These are phyloP conservation scores for Rhinoraja longicauda DNA, from an alignment of 2,797 vertebrate genomes.

Conservation along the genomic window DNA sequence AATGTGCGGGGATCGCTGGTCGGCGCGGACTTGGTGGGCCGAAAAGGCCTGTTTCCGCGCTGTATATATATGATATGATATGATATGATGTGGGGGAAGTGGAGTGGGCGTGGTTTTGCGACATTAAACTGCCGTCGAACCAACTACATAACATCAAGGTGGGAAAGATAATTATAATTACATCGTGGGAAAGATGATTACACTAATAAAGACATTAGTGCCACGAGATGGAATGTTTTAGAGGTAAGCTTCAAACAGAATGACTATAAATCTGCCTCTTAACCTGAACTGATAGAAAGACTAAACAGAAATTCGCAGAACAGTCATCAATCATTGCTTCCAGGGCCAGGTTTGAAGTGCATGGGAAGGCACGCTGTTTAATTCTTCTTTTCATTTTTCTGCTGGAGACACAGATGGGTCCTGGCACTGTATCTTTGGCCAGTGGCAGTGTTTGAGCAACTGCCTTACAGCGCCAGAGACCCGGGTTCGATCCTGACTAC, in stretches of 20 bases:
- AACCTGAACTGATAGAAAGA: neutral
- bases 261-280: neutral
- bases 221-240: neutral
- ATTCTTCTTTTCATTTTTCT: neutral
- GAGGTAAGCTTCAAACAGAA: neutral
- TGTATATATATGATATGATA: too few relatives aligned
- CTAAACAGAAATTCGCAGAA: neutral
- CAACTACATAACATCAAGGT: neutral
- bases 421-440: too few relatives aligned
- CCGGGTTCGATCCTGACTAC: too few relatives aligned
- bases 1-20: too few relatives aligned
- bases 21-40: too few relatives aligned
- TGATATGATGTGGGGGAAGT: neutral
- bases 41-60: too few relatives aligned
- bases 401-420: neutral
- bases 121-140: neutral
- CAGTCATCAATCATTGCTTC: neutral
- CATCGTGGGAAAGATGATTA: too few relatives aligned
- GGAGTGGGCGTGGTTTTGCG: neutral
- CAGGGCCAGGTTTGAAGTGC: neutral
- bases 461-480: too few relatives aligned
- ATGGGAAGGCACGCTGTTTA: neutral
- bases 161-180: neutral
- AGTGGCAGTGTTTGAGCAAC: too few relatives aligned
- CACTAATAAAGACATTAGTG: too few relatives aligned